These are phyloP conservation scores for Isaurus tuberculatus DNA, from an alignment of 92 coral and sea anemone species.

Conservation along the genomic window DNA sequence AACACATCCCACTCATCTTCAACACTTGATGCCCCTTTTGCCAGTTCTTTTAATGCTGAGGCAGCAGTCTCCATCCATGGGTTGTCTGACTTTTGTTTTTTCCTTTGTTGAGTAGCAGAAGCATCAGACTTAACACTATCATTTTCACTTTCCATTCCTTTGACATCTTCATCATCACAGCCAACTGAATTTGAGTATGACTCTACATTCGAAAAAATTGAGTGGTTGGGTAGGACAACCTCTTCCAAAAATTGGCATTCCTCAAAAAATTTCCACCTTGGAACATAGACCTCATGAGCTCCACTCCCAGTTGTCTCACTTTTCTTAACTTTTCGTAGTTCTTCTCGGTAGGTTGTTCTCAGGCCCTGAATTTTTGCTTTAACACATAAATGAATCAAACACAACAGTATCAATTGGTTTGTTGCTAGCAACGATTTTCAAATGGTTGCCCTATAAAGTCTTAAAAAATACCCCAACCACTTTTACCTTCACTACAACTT, in stretches of 20 bases:
- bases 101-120: background rate
- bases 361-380: slow-evolving; percentile 66
- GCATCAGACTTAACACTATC: background rate
- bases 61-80: background rate
- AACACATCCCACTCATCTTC: background rate
- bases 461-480: no score
- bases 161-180: background rate
- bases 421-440: no score
- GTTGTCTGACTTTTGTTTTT: background rate
- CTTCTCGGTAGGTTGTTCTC: slow-evolving; percentile 62
- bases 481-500: no score
- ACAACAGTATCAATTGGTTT: no score
- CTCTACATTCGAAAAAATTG: background rate
- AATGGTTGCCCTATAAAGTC: no score
- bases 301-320: slow-evolving; percentile 33
- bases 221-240: background rate
- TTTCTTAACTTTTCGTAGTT: slow-evolving; percentile 62
- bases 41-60: background rate
- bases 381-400: background rate
- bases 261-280: background rate
- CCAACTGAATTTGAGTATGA: background rate
- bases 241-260: background rate
- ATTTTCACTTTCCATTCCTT: background rate
- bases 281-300: background rate
- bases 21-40: background rate